A percentile compares a stretch with the other conserved stretches of the same genome.
Evolutionary conservation across 1,140 invertebrate genomes (phyloP).

Genomic region (Anoplophora glabripennis): DNA sequence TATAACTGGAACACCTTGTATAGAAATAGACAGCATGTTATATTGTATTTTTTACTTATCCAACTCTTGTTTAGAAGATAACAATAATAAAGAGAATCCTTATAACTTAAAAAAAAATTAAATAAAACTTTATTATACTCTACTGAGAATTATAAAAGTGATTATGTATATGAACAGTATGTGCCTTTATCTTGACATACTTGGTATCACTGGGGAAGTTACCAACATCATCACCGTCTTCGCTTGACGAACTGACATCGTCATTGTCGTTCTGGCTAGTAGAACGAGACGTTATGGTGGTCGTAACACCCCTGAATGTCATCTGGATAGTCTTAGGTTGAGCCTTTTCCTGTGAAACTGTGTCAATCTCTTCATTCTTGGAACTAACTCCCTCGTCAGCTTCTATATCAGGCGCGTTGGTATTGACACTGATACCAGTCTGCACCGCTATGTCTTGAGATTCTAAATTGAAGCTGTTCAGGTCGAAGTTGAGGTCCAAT

Average conservation of each 20-base stretch:
- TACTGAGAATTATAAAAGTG: constrained; percentile 12
- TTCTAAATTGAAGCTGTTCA: constrained; percentile 1
- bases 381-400: neutral
- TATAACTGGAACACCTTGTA: no score
- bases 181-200: constrained; percentile 14
- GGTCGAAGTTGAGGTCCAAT: neutral
- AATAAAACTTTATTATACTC: no score
- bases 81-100: no score
- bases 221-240: neutral
- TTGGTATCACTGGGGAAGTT: neutral
- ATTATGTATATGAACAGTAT: constrained; percentile 17
- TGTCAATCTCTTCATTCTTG: neutral
- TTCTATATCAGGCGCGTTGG: neutral
- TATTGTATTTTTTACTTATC: no score
- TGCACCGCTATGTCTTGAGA: neutral
- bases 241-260: neutral
- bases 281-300: neutral
- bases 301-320: neutral
- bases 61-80: no score
- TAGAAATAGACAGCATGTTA: no score
- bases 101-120: no score
- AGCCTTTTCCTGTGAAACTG: neutral
- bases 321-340: neutral
- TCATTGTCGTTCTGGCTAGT: neutral
- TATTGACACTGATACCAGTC: neutral